These are phyloP conservation scores for Lordiphosa stackelbergi DNA, from an alignment of 1,140 invertebrate genomes.

Conservation along the genomic window DNA sequence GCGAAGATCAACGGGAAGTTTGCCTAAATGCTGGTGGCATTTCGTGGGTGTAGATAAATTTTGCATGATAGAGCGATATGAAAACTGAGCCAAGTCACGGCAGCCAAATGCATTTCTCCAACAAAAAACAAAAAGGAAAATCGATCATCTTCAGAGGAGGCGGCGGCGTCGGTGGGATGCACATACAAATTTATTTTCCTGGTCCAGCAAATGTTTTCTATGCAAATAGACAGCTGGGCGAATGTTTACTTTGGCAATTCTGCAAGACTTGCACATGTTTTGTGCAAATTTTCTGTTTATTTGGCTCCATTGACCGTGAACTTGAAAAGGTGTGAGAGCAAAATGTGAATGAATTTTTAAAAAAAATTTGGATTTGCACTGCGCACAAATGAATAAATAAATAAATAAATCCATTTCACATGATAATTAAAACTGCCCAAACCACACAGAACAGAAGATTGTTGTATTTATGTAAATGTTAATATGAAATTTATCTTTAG, in stretches of 20 bases:
- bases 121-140: conserved; percentile 29
- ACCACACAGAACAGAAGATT: conserved; percentile 14
- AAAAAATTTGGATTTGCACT: conserved; percentile 7
- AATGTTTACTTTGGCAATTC: conserved; percentile 23
- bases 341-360: no score
- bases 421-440: conserved; percentile 7
- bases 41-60: conserved; percentile 69
- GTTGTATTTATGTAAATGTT: conserved; percentile 25
- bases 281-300: conserved; percentile 37
- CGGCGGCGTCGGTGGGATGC: not conserved
- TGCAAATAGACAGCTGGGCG: conserved; percentile 24
- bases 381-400: conserved; percentile 1
- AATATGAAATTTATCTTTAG: conserved; percentile 3
- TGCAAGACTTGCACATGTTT: conserved; percentile 14
- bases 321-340: conserved; percentile 26
- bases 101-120: conserved; percentile 31
- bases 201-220: conserved; percentile 15
- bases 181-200: not conserved
- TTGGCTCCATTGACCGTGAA: conserved; percentile 56
- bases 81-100: conserved; percentile 50
- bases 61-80: conserved; percentile 44
- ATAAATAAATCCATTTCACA: conserved; percentile 2
- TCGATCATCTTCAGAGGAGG: conserved; percentile 40
- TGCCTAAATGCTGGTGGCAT: conserved; percentile 53
- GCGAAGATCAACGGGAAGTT: conserved; percentile 43